A percentile compares a stretch with the other conserved stretches of the same genome.
These are phyloP conservation scores for Geophilus truncorum DNA, from an alignment of 2,888 invertebrate genomes.

Conservation along the genomic window DNA sequence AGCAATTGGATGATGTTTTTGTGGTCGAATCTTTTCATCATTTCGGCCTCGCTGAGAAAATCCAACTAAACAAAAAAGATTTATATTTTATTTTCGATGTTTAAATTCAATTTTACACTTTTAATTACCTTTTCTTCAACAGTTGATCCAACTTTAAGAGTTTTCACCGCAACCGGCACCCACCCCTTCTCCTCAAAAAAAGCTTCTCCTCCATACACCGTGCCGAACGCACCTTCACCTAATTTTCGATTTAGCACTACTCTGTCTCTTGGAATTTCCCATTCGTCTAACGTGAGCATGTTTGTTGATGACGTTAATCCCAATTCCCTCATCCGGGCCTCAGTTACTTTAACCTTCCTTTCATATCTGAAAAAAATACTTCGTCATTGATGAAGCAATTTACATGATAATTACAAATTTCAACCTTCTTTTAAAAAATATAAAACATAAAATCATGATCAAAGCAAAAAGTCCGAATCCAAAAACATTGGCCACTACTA, in stretches of 20 bases:
- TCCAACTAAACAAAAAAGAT: constrained; percentile 56
- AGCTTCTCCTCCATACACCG: constrained; percentile 86
- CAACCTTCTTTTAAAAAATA: constrained; percentile 60
- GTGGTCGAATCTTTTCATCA: constrained; percentile 89
- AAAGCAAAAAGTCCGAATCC: constrained; percentile 57
- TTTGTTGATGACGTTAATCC: constrained; percentile 57
- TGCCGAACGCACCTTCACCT: constrained; percentile 88
- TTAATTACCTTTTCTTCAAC: constrained; percentile 66
- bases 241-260: constrained; percentile 80
- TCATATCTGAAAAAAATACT: constrained; percentile 55
- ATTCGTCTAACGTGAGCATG: constrained; percentile 64
- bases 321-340: constrained; percentile 64
- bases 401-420: constrained; percentile 37
- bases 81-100: background rate
- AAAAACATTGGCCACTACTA: constrained; percentile 61
- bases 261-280: constrained; percentile 78
- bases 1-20: constrained; percentile 78
- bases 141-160: constrained; percentile 73
- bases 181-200: constrained; percentile 65
- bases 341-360: constrained; percentile 58
- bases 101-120: background rate
- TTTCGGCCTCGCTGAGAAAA: constrained; percentile 85
- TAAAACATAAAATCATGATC: constrained; percentile 57
- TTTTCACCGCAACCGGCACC: constrained; percentile 83
- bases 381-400: background rate